phyloP scores from a whole-genome alignment of 2,888 invertebrate species.

The Stenolophus ochropezus region DNA sequence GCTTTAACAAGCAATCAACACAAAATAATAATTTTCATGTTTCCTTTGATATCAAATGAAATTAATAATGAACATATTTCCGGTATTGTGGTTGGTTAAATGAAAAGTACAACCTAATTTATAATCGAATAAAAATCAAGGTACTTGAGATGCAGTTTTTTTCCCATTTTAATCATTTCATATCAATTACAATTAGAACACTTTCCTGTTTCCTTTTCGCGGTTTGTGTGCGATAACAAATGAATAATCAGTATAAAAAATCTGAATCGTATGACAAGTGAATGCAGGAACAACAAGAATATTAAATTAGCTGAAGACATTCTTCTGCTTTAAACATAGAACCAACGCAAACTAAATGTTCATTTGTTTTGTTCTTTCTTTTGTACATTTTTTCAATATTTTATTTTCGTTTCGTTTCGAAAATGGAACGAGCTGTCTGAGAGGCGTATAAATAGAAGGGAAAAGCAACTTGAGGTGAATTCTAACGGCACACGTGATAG shows the following conservation, averaged over 20 bases:
- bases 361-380: constrained; percentile 16
- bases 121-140: too few relatives aligned
- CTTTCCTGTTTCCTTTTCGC: not conserved
- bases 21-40: too few relatives aligned
- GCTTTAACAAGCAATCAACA: too few relatives aligned
- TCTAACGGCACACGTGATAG: not conserved
- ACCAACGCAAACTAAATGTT: constrained; percentile 20
- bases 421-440: constrained; percentile 44
- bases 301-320: constrained; percentile 18
- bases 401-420: constrained; percentile 38
- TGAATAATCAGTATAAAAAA: constrained; percentile 12
- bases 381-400: constrained; percentile 21
- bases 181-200: not conserved
- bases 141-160: too few relatives aligned
- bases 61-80: too few relatives aligned
- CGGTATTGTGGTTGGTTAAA: too few relatives aligned
- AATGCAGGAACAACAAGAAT: constrained; percentile 7
- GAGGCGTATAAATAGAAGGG: constrained; percentile 22
- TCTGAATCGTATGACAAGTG: not conserved
- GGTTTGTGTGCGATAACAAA: not conserved
- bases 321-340: constrained; percentile 14
- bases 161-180: not conserved
- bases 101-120: too few relatives aligned
- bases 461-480: constrained; percentile 8
- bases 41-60: too few relatives aligned